These are phyloP conservation scores for Taenaris catops DNA, from an alignment of 2,888 invertebrate species.

Conservation along the genomic window DNA sequence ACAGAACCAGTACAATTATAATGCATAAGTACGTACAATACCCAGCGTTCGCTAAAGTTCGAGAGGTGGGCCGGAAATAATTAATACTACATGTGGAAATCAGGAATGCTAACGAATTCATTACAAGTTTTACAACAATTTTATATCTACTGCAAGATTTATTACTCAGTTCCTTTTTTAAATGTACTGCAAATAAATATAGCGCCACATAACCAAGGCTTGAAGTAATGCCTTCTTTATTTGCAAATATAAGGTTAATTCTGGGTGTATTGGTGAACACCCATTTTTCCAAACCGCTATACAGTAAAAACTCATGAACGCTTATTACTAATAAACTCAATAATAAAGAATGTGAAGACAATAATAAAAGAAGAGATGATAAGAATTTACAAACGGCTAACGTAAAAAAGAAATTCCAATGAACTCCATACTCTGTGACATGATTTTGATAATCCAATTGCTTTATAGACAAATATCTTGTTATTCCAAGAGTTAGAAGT, in stretches of 20 bases:
- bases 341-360: slow-evolving; percentile 72
- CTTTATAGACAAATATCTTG: slow-evolving; percentile 80
- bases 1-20: slow-evolving; percentile 77
- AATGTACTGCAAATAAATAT: slow-evolving; percentile 86
- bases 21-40: slow-evolving; percentile 89
- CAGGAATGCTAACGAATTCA: slow-evolving; percentile 49
- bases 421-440: slow-evolving; percentile 95
- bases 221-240: slow-evolving; percentile 95
- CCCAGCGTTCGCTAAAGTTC: slow-evolving; percentile 90
- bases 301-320: slow-evolving; percentile 84
- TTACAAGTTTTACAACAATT: slow-evolving; percentile 31
- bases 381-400: slow-evolving; percentile 90
- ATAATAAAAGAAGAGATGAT: slow-evolving; percentile 80
- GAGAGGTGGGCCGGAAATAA: slow-evolving; percentile 81
- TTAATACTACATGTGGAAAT: slow-evolving; percentile 64
- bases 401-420: slow-evolving; percentile 99
- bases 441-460: slow-evolving; percentile 91
- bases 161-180: slow-evolving; percentile 77
- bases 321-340: slow-evolving; percentile 77
- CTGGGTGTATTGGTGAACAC: slow-evolving; percentile 82
- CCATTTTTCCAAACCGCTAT: slow-evolving; percentile 83
- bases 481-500: slow-evolving; percentile 80
- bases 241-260: slow-evolving; percentile 85
- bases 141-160: slow-evolving; percentile 35
- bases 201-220: slow-evolving; percentile 91